Evolutionary conservation across 2,888 invertebrate genomes (phyloP), one percentile per base, ranked within the genome.

Genomic region (Lobophora halterata): DNA sequence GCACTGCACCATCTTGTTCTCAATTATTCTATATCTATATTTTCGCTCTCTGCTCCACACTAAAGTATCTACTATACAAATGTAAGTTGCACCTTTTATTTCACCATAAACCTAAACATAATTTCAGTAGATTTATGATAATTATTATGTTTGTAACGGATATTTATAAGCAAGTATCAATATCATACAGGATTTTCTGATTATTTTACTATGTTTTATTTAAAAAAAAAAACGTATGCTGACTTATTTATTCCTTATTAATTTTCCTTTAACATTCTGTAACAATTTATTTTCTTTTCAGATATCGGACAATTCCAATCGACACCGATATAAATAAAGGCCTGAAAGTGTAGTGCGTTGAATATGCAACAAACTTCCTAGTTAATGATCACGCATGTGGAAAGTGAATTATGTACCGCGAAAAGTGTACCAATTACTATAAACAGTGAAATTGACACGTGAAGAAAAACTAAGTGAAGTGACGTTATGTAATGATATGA

Each of bases 291-390:
- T 50, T 11, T 49, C 4, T 71, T 41, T 75, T 49, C 72, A 79
- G 78, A 62, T 48, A 50, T 66, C 53, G 55, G 62, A 56, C 58
- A 70, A 55, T 63, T 68, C 55, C 55, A 66, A 53, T 54, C 61
- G 57, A 53, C 63, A 46, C 54, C 59, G 55, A 42, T 40, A 60
- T 39, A 46, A 46, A 27, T 45, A 40, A 37, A 32, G 23, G 18
- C 27, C 25, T 31, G 36, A 25, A 39, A 9, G 33, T 14, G 19
- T 12, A 32, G 27, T 14, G 32, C 33, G 32, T 30, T 9, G 20
- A 13, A 39, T 27, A 21, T 29, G 25, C 33, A 28, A 16, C 23
- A 23, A 21, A 30, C 31, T 51, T 48, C 44, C 40, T 39, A 45
- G 46, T 50, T 36, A 41, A 36, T 3, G 5, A 14, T 25, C 40